Evolutionary conservation across 2,797 vertebrate genomes (phyloP).

Genomic region (Gymnocypris eckloni): DNA sequence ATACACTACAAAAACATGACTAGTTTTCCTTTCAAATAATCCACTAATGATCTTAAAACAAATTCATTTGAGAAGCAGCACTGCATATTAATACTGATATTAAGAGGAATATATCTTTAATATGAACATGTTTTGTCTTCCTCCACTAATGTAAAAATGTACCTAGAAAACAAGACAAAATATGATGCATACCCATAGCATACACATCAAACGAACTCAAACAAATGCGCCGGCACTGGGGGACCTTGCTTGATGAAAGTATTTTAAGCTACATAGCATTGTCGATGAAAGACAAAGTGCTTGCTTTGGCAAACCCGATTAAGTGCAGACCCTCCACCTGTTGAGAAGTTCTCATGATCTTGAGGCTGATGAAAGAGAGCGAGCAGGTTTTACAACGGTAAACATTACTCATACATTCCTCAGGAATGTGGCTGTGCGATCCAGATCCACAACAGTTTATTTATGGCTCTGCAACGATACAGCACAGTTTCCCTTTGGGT

Average conservation of each 20-base stretch:
- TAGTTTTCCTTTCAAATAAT: not conserved
- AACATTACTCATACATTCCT: conserved; percentile 41
- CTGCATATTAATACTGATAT: not conserved
- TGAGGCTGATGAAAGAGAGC: conserved; percentile 32
- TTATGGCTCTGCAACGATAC: conserved; percentile 40
- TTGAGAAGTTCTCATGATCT: conserved; percentile 35
- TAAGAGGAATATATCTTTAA: not conserved
- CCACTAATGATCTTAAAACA: not conserved
- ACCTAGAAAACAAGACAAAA: not conserved
- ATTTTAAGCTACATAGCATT: conserved; percentile 19
- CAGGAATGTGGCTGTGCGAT: conserved; percentile 41
- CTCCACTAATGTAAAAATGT: not conserved
- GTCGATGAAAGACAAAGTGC: conserved; percentile 34
- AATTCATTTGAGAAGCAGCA: not conserved
- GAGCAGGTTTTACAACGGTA: conserved; percentile 25
- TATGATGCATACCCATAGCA: conserved; percentile 9
- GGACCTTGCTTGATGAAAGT: not conserved
- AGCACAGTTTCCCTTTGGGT: conserved; percentile 21
- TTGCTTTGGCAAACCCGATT: conserved; percentile 22
- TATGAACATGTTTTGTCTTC: not conserved
- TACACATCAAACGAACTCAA: conserved; percentile 21
- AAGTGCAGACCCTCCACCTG: conserved; percentile 43
- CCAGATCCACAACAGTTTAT: conserved; percentile 50
- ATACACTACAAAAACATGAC: conserved; percentile 28
- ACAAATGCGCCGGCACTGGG: not conserved